Conservation (phyloP, 1,140 invertebrate species). For the Venturia canescens region DNA sequence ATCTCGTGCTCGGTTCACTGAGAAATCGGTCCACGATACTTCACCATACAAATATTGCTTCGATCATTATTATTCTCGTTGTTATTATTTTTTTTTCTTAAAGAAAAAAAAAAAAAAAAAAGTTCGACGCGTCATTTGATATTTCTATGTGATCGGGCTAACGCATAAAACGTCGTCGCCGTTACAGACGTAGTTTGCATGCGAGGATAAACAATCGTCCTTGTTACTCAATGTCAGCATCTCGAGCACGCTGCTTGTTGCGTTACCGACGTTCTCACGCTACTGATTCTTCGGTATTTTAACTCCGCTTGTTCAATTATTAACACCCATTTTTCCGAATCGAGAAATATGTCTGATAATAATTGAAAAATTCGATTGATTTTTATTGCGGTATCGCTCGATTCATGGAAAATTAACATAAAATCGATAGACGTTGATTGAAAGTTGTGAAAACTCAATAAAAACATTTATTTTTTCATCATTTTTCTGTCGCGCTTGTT, state of each 20-base stretch:
- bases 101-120: too few species aligned
- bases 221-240: slow-evolving; percentile 62
- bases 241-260: slow-evolving; percentile 39
- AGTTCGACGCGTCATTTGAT: background rate
- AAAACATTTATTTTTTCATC: too few species aligned
- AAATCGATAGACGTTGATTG: too few species aligned
- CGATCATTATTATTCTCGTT: background rate
- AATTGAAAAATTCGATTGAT: background rate
- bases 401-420: background rate
- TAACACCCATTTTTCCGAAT: background rate
- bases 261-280: slow-evolving; percentile 61
- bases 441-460: too few species aligned
- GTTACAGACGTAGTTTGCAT: slow-evolving; percentile 12
- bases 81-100: slow-evolving; percentile 2
- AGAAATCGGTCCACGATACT: background rate
- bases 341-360: background rate
- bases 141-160: background rate
- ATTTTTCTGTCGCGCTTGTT: too few species aligned
- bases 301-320: too few species aligned
- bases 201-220: slow-evolving; percentile 54
- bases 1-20: slow-evolving; percentile 4
- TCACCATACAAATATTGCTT: background rate
- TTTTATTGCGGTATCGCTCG: background rate
- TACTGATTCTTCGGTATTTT: slow-evolving; percentile 45
- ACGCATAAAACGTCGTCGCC: slow-evolving; percentile 42